Percentiles rank a stretch among this genome's conserved stretches.
Evolutionary conservation across 2,888 invertebrate genomes (phyloP).

Genomic region (Thymelicus sylvestris): DNA sequence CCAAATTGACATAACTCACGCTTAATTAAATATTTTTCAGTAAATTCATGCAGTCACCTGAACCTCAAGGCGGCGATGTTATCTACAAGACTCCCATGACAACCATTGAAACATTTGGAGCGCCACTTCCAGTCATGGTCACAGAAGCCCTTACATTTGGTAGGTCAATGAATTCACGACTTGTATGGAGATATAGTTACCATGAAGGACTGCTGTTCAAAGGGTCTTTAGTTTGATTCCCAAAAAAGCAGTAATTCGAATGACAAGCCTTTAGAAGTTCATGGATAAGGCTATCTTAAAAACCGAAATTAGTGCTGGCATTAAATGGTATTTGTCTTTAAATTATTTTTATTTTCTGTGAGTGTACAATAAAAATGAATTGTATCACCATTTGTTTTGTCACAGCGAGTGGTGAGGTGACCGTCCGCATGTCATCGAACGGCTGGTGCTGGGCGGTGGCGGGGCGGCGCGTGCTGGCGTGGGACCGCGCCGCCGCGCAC

Average conservation of each 20-base stretch:
- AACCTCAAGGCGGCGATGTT: conserved; percentile 85
- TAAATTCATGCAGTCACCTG: conserved; percentile 60
- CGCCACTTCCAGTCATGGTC: conserved; percentile 93
- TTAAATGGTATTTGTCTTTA: no score
- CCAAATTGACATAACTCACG: neutral
- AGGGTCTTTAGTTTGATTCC: no score
- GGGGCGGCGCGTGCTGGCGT: conserved; percentile 93
- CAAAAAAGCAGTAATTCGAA: no score
- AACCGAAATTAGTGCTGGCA: no score
- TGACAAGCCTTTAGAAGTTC: no score
- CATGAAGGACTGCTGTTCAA: no score
- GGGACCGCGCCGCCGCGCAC: conserved; percentile 87
- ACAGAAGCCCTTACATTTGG: conserved; percentile 94
- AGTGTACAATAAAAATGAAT: no score
- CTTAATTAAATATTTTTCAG: conserved; percentile 49
- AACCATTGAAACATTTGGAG: conserved; percentile 91
- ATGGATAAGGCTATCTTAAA: no score
- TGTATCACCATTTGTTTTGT: neutral
- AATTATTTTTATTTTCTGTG: no score
- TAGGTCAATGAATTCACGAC: conserved; percentile 61
- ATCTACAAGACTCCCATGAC: conserved; percentile 90
- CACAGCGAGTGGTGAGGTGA: conserved; percentile 82
- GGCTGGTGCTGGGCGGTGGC: conserved; percentile 95
- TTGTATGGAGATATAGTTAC: no score
- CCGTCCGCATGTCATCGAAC: conserved; percentile 86